phyloP scores from a whole-genome alignment of 2,888 invertebrate genomes.

The Melieria omissa region DNA sequence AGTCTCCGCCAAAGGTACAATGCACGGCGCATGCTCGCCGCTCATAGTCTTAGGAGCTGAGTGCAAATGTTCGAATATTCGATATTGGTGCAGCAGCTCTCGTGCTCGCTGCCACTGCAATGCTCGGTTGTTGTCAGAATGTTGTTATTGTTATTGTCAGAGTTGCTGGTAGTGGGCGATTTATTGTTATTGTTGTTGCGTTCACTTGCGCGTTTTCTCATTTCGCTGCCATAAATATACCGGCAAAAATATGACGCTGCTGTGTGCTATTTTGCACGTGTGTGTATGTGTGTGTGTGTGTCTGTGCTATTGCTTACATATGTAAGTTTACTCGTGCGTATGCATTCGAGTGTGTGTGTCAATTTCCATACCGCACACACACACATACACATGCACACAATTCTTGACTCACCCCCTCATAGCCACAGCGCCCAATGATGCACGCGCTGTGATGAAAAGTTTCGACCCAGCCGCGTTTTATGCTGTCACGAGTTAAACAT shows the following conservation, averaged over 20 bases:
- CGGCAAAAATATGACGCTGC: conserved; percentile 20
- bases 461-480: too few species aligned
- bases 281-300: conserved; percentile 31
- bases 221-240: not conserved
- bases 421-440: too few species aligned
- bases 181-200: conserved; percentile 15
- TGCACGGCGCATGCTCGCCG: too few species aligned
- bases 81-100: not conserved
- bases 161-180: not conserved
- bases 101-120: not conserved
- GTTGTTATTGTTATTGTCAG: conserved; percentile 11
- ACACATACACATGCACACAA: not conserved
- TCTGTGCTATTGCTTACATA: not conserved
- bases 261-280: conserved; percentile 24
- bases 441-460: too few species aligned
- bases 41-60: not conserved
- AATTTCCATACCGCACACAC: not conserved
- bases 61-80: not conserved
- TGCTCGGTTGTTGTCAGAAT: not conserved
- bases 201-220: not conserved
- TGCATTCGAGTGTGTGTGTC: not conserved
- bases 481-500: too few species aligned
- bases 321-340: not conserved
- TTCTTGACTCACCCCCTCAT: too few species aligned
- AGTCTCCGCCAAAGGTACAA: too few species aligned